Base-by-base conservation (phyloP, 2,797 vertebrate species). In the Rhinella marina region DNA sequence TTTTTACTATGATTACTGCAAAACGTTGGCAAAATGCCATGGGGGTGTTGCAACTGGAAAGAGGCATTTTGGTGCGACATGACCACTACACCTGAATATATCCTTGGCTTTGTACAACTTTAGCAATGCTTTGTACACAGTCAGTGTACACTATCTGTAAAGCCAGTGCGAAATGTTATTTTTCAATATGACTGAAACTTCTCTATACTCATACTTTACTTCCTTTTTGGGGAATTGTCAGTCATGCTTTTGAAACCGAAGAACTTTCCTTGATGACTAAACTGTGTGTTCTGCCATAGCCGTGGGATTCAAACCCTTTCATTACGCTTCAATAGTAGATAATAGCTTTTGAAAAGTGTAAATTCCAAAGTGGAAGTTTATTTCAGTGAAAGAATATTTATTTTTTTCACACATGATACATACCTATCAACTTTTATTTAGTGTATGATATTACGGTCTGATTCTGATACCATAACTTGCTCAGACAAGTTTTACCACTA, bases 311-410 rank as follows among this genome's bases (percentile, higher is more conserved):
- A 77, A 77, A 54, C 75, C 50, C 48, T 25, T 77, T 77, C 14
- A 52, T 25, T 54, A n/a, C 25, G 50, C 75, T 16, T 77, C 23
- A 52, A 25, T 25, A 25, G 21, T 77, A 77, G 50, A 77, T 54
- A 25, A 77, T 54, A 54, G 75, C 48, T 77, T 54, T 54, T 54
- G 41, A 75, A 75, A 50, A 41, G 10, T 75, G 75, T 77, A 77
- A 52, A 68, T 66, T 82, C 59, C 14, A 17, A 83, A 52, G 68
- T 83, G 54, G 68, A 32, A 72, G 66, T 84, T 14, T 84, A 77
- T 25, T 77, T 54, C 12, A 25, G 12, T 25, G 41, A 76, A n/a
- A 52, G 11, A 13, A 23, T 76, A 50, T 76, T 41, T 52, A 11
- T 50, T 76, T 76, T 76, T 76, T n/a, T n/a, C 13, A 13, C 52